Base-by-base conservation (phyloP, 2,797 vertebrate genomes). In the Chiroxiphia lanceolata region DNA sequence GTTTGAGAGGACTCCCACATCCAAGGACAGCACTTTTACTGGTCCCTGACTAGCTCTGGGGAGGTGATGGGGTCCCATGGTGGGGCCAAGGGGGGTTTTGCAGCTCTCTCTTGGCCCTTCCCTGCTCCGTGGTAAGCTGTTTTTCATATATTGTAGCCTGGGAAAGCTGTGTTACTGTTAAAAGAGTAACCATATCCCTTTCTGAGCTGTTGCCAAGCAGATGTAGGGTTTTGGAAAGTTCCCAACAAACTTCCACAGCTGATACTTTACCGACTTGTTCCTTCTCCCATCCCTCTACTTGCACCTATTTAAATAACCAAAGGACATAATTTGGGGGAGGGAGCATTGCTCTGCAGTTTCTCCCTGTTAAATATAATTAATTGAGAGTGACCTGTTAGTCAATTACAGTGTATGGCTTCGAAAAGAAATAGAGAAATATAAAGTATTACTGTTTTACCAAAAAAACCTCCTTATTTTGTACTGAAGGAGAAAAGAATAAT, bases 121-220 rank as follows among this genome's bases (percentile, higher is more conserved):
- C 89, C 94, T 94, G 94, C 95, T 95, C 94, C 34, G 91, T 95
- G 97, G 95, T 96, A 97, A 97, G 97, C 97, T 98, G 98, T 97
- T 98, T 98, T 98, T 98, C 96, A 96, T 98, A 97, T 97, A 93
- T 76, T 86, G 93, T 96, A 98, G 97, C 97, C 98, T 98, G 98
- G 98, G 98, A 98, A 98, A 98, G 97, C 98, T 98, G 94, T 97
- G 97, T 97, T 97, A 96, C 97, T 97, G 97, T 97, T 98, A 97
- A 97, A 98, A 97, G 97, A 98, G 98, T 98, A 98, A 98, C 97
- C 89, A 75, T 98, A 98, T 98, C 98, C 98, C 96, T 98, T 97
- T 95, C 97, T 97, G 98, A 98, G 97, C 96, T 68, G 89, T 95
- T 97, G 97, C 98, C 97, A 98, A 98, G 97, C 98, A 98, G 98